Base-by-base conservation (phyloP, 2,113 vertebrate genomes). In the Lophotis ruficrista region DNA sequence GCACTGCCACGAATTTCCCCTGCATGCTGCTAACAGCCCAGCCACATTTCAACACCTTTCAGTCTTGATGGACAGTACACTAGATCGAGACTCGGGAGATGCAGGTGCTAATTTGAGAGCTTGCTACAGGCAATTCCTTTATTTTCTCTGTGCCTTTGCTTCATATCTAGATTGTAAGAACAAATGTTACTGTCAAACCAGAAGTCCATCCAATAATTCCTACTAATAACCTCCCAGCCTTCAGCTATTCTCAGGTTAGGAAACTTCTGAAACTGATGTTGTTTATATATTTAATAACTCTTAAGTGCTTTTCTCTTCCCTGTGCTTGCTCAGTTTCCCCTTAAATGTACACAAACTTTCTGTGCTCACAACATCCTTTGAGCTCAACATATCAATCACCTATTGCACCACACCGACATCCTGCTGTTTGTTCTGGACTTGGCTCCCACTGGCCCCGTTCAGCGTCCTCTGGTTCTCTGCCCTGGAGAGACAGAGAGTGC, bases 201-300 rank as follows among this genome's bases (percentile, higher is more conserved):
- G 2, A 89, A 94, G 95, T 85, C 95, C 93, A 68, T 89, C 91
- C 89, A 91, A 91, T 97, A 97, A 96, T 93, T 97, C 93, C 91
- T 91, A 27, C 91, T 96, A 96, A 94, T 65, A 57, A 89, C 57
- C 87, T 95, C 81, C 73, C 87, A 94, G 92, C 86, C 95, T 83
- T 84, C 77, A 89, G 94, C 93, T 82, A 60, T 65, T 96, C 73
- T 85, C 89, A 93, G 77, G 95, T 93, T 85, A 37, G 81, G 45
- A 75, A 95, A 94, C 87, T 85, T 82, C 72, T 43, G 53, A 41
- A 95, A 82, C 27, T 45, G 70, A 89, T 89, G 83, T 71, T 94
- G 95, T 79, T 95, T 93, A 93, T 93, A 89, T 68, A 89, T 68
- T 91, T 95, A 82, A 78, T 96, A 95, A 82, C 60, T 83, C 75